Conservation (phyloP, 2,888 invertebrate species). For the Falcaria lacertinaria region DNA sequence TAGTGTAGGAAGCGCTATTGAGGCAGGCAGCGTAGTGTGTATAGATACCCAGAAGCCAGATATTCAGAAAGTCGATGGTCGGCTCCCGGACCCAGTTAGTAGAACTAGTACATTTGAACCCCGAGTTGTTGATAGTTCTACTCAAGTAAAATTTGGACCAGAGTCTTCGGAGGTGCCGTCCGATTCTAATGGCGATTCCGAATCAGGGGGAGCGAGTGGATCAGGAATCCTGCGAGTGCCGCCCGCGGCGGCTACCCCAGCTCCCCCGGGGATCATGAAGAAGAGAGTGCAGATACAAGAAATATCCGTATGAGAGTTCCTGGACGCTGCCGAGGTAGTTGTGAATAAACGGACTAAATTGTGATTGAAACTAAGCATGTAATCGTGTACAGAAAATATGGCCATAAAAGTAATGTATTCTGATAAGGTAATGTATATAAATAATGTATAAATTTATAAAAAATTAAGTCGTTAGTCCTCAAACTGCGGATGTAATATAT, state of each 20-base stretch:
- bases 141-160: constrained; percentile 73
- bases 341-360: constrained; percentile 71
- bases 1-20: constrained; percentile 81
- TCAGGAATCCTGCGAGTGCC: constrained; percentile 73
- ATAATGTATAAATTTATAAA: constrained; percentile 20
- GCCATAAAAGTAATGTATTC: constrained; percentile 9
- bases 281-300: constrained; percentile 96
- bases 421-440: constrained; percentile 24
- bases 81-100: constrained; percentile 52
- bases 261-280: constrained; percentile 88
- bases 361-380: constrained; percentile 37
- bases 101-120: constrained; percentile 74
- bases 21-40: constrained; percentile 77
- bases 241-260: constrained; percentile 70
- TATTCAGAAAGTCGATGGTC: constrained; percentile 69
- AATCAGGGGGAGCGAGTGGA: constrained; percentile 61
- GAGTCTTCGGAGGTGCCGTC: constrained; percentile 65
- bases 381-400: constrained; percentile 31
- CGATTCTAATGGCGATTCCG: constrained; percentile 62
- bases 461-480: constrained; percentile 17
- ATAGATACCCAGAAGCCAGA: constrained; percentile 76
- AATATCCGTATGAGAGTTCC: constrained; percentile 89
- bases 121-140: constrained; percentile 73
- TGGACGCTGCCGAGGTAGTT: constrained; percentile 63
- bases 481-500: constrained; percentile 35